Evolutionary conservation across 2,888 invertebrate species (phyloP).

Genomic region (Stenoptilia bipunctidactyla): DNA sequence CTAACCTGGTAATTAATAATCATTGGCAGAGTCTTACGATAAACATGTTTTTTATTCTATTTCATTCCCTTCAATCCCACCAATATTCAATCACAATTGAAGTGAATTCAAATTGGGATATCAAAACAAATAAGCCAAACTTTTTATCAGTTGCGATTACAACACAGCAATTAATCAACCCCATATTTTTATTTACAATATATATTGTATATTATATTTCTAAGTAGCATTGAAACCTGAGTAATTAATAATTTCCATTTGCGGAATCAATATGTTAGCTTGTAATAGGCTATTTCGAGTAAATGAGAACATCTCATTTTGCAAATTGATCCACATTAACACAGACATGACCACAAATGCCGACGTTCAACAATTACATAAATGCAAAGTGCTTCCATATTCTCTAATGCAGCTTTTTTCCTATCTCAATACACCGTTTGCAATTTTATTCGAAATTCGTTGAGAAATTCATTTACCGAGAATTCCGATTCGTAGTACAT

Average conservation of each 20-base stretch:
- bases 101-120: too few species aligned
- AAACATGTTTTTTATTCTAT: too few species aligned
- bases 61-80: too few species aligned
- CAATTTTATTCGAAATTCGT: slow-evolving; percentile 45
- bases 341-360: slow-evolving; percentile 22
- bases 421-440: slow-evolving; percentile 35
- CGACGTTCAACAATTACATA: slow-evolving; percentile 31
- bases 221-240: not conserved
- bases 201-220: not conserved
- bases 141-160: too few species aligned
- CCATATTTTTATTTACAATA: too few species aligned
- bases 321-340: slow-evolving; percentile 42
- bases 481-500: slow-evolving; percentile 34
- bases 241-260: not conserved
- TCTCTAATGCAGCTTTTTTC: slow-evolving; percentile 21
- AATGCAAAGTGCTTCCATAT: slow-evolving; percentile 43
- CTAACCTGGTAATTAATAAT: too few species aligned
- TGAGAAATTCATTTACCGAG: slow-evolving; percentile 25
- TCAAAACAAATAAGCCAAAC: too few species aligned
- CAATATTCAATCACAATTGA: too few species aligned
- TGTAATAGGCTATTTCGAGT: not conserved
- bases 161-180: too few species aligned
- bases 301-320: slow-evolving; percentile 12
- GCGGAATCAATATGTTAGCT: not conserved
- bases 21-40: too few species aligned